A percentile compares a stretch with the other conserved stretches of the same genome.
These are phyloP conservation scores for Marmota monax DNA, from an alignment of 2,113 vertebrate genomes.

Conservation along the genomic window DNA sequence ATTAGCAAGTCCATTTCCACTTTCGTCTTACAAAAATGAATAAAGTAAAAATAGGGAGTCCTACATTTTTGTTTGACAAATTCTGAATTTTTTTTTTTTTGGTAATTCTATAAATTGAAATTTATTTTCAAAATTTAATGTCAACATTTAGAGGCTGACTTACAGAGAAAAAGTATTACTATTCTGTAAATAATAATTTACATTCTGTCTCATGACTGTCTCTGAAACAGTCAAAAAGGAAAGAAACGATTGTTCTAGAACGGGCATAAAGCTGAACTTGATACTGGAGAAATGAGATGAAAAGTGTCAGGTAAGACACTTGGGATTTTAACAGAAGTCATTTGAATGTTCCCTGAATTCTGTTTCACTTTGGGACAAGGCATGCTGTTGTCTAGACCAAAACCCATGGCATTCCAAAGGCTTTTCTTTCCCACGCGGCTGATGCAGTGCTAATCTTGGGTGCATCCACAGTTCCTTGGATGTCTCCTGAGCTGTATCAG, in stretches of 20 bases:
- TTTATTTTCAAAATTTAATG: background rate
- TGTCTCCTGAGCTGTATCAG: background rate
- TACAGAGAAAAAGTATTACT: background rate
- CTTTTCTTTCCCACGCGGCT: background rate
- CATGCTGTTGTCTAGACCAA: background rate
- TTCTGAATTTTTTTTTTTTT: background rate
- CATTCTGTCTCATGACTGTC: background rate
- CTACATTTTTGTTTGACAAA: background rate
- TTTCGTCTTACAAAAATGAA: constrained; percentile 14
- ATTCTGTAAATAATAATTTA: background rate
- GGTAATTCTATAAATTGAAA: background rate
- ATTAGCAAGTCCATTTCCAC: background rate
- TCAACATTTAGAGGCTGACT: constrained; percentile 18
- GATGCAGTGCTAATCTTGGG: background rate
- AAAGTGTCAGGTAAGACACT: background rate
- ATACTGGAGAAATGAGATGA: background rate
- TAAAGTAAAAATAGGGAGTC: background rate
- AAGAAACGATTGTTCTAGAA: background rate
- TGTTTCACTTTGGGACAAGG: background rate
- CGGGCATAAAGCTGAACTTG: background rate
- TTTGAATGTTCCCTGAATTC: background rate
- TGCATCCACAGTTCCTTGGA: background rate
- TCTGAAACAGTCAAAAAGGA: constrained; percentile 1
- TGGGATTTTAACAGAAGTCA: background rate
- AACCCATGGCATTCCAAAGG: background rate